These are phyloP conservation scores for Drosophila anceps DNA, from an alignment of 2,888 invertebrate genomes.

Conservation along the genomic window DNA sequence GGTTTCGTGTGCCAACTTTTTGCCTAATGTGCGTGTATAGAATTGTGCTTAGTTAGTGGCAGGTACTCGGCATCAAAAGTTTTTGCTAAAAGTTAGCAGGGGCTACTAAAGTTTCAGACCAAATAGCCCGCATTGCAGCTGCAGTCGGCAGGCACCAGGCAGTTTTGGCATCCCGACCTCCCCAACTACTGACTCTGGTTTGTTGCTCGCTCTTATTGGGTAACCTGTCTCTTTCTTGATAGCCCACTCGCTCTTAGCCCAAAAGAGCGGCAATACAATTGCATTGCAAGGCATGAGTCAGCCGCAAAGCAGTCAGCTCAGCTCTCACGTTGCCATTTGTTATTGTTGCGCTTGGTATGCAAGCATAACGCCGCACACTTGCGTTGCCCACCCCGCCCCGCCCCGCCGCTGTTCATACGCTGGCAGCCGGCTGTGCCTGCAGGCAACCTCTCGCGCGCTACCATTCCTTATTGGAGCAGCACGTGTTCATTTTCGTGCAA, in stretches of 20 bases:
- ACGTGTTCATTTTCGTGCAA: slow-evolving; percentile 78
- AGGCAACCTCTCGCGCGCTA: slow-evolving; percentile 46
- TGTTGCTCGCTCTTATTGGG: slow-evolving; percentile 49
- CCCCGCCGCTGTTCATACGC: not conserved
- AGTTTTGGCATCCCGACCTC: slow-evolving; percentile 28
- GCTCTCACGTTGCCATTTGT: slow-evolving; percentile 57
- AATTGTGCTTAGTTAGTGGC: slow-evolving; percentile 75
- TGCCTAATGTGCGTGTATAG: slow-evolving; percentile 30
- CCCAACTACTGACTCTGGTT: slow-evolving; percentile 44
- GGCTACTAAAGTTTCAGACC: slow-evolving; percentile 74
- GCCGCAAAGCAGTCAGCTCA: slow-evolving; percentile 37
- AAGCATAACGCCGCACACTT: slow-evolving; percentile 43
- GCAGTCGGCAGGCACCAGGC: slow-evolving; percentile 30
- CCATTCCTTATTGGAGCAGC: slow-evolving; percentile 57
- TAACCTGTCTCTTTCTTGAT: slow-evolving; percentile 24
- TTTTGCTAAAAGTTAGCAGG: slow-evolving; percentile 76
- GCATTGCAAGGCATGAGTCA: slow-evolving; percentile 55
- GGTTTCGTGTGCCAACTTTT: slow-evolving; percentile 54
- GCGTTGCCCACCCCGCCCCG: not conserved
- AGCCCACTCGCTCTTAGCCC: slow-evolving; percentile 34
- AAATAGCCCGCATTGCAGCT: slow-evolving; percentile 24
- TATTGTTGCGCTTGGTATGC: slow-evolving; percentile 71
- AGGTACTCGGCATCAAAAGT: slow-evolving; percentile 79
- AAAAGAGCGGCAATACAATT: slow-evolving; percentile 57
- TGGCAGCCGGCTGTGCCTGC: slow-evolving; percentile 60